Evolutionary conservation across 2,797 vertebrate species (phyloP), one percentile per base, ranked within the genome.

Genomic region (Eurystomus glaucurus): DNA sequence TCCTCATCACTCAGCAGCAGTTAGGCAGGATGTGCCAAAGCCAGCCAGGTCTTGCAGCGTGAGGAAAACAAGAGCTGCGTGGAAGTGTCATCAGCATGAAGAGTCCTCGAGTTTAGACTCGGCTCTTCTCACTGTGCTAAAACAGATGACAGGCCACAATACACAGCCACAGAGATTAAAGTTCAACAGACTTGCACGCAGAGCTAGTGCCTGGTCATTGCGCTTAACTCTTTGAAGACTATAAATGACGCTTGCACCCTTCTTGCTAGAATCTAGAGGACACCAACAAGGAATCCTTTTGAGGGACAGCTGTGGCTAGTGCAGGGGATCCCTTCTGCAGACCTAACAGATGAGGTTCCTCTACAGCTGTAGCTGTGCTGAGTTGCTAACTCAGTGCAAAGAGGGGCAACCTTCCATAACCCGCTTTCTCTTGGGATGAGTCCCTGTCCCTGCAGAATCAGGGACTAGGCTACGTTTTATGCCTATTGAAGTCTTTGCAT

Each of bases 1-100:
- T 96, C 88, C 78, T 81, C 87, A 76, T 79, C 61, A 52, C 43
- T 96, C 85, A 91, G 83, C 78, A 93, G 82, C 58, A 68, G 71
- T 82, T 35, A 66, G 58, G 57, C 65, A 69, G 85, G 70, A 66
- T 62, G 55, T 61, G 45, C 25, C 62, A 86, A 74, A 68, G 35
- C 61, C 76, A 85, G 71, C 20, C 62, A 48, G 62, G 57, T 57
- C 57, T 78, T 66, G 51, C 45, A 85, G 77, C 5, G 0, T 33
- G 85, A 92, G 88, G 85, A 71, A 84, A 96, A 88, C 28, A 52
- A 80, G 46, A 60, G 23, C 55, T 72, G 39, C 82, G 39, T 80
- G 87, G 85, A 94, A 66, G 62, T 94, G 52, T 64, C 93, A 89
- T 41, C 76, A 96, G 70, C 60, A 78, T 28, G 58, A 21, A 7